Percentiles rank a stretch among this genome's conserved stretches.
Evolutionary conservation across 2,797 vertebrate species (phyloP).

Genomic region (Pangasius larnaudii): DNA sequence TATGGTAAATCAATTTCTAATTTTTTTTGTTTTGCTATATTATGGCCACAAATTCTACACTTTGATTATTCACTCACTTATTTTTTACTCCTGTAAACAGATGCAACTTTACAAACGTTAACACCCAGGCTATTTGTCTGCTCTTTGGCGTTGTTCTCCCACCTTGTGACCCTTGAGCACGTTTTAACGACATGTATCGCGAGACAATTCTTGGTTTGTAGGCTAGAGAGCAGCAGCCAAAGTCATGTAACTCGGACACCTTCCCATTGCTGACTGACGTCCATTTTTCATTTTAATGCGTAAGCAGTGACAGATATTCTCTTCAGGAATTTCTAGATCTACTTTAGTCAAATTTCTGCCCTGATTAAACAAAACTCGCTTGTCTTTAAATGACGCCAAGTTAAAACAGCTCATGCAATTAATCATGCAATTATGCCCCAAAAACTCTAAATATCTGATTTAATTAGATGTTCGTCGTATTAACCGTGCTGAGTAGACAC

Average conservation of each 20-base stretch:
- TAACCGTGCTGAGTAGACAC: not conserved
- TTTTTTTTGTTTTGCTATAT: not conserved
- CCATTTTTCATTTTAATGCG: not conserved
- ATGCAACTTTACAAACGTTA: not conserved
- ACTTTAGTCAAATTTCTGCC: not conserved
- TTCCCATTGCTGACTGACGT: not conserved
- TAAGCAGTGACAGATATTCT: not conserved
- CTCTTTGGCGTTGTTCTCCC: not conserved
- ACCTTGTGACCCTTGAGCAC: not conserved
- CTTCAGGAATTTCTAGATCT: not conserved
- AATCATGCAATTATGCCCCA: not conserved
- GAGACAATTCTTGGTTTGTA: not conserved
- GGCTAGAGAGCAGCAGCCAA: not conserved
- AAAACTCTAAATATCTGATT: not conserved
- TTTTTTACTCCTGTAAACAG: not conserved
- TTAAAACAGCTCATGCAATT: not conserved
- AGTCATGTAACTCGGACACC: not conserved
- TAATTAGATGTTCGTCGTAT: not conserved
- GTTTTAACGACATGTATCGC: not conserved
- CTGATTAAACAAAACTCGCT: not conserved
- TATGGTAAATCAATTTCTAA: no score
- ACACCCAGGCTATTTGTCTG: not conserved
- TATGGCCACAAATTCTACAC: not conserved
- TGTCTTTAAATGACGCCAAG: not conserved
- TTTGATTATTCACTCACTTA: not conserved